Base-by-base conservation (phyloP, 2,797 vertebrate genomes). In the Cynopterus sphinx region DNA sequence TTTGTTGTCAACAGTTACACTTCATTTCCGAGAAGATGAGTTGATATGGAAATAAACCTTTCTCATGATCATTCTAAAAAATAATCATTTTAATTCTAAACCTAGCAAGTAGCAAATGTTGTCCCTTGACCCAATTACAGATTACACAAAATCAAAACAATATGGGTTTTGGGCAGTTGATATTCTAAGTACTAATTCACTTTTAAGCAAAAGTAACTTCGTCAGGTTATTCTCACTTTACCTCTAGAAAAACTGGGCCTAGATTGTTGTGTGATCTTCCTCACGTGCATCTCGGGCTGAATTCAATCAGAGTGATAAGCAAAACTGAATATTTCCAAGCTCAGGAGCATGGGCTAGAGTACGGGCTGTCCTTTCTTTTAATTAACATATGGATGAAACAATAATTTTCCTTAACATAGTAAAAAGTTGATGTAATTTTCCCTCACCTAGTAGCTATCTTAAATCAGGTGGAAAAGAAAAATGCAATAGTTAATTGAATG, bases 391-490 rank as follows among this genome's bases (percentile, higher is more conserved):
- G 53, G 26, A 39, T 91, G 19, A 68, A 95, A 90, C 11, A 15
- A 33, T 85, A 5, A 53, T 82, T 77, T 95, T 93, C 65, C 31
- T 24, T 31, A 79, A 67, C 71, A 87, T 17, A 96, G 84, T 57
- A 6, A 0, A 75, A 94, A 92, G 67, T 68, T 73, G 24, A 73
- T 93, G 49, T 81, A 74, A 85, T 83, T 90, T 89, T 93, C 53
- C 91, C 59, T 81, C 95, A 91, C 71, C 6, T 65, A 57, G 31
- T 28, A 87, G 43, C 39, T 84, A 4, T 67, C 93, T 97, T 94
- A 96, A 90, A 9, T 94, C 41, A 1, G 61, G 84, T 89, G 96
- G 97, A 96, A 97, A 94, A 96, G 90, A 93, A 97, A 75, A 90
- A 95, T 70, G 73, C 13, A 61, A 83, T 17, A 4, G 88, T 92